phyloP scores from a whole-genome alignment of 1,140 invertebrate species.

The Orius insidiosus region DNA sequence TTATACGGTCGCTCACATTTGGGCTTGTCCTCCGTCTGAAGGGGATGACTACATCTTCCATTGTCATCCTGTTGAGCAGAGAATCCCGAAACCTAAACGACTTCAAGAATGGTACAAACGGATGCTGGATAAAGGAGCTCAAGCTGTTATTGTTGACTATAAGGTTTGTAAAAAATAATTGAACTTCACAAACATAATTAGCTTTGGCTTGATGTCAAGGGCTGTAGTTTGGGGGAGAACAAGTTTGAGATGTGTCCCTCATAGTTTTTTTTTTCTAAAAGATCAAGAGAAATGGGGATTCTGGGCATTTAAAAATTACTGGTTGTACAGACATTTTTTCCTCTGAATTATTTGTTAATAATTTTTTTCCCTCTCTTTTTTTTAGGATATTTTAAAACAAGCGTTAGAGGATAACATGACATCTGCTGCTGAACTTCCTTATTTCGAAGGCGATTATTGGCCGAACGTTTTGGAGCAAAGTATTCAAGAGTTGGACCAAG shows the following conservation, averaged over 20 bases:
- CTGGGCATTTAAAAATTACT: too few species aligned
- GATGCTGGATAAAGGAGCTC: constrained; percentile 99
- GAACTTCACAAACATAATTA: too few species aligned
- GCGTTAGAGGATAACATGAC: constrained; percentile 93
- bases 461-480: constrained; percentile 98
- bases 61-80: constrained; percentile 97
- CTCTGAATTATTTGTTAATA: neutral
- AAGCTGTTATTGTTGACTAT: constrained; percentile 95
- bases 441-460: constrained; percentile 99
- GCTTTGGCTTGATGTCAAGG: too few species aligned
- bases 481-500: constrained; percentile 94
- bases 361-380: constrained; percentile 7
- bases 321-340: too few species aligned
- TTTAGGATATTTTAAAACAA: constrained; percentile 89
- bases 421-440: constrained; percentile 92
- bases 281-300: too few species aligned
- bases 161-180: constrained; percentile 38
- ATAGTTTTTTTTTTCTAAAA: too few species aligned
- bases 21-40: constrained; percentile 99
- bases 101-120: constrained; percentile 99
- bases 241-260: too few species aligned
- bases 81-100: constrained; percentile 98
- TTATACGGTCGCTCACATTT: constrained; percentile 98
- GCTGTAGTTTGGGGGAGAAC: too few species aligned
- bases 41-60: constrained; percentile 99